A percentile compares a stretch with the other conserved stretches of the same genome.
phyloP scores from a whole-genome alignment of 2,888 invertebrate species.

The Campopleginae sp. region DNA sequence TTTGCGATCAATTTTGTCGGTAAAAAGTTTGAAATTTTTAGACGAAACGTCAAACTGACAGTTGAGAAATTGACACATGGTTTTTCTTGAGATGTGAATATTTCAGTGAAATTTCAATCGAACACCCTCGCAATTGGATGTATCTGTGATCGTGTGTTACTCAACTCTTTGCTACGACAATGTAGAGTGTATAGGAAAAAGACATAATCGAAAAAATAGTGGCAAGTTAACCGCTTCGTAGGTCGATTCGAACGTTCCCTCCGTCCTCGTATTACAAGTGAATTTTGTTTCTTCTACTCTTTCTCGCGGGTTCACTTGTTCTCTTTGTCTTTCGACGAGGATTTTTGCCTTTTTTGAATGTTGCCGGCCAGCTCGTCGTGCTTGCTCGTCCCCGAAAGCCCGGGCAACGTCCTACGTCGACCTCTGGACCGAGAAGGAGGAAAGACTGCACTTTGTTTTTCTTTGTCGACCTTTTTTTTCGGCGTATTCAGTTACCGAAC shows the following conservation, averaged over 20 bases:
- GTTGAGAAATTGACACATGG: neutral
- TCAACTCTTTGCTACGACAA: constrained; percentile 33
- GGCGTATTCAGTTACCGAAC: constrained; percentile 65
- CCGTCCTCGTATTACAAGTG: constrained; percentile 66
- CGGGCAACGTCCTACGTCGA: constrained; percentile 67
- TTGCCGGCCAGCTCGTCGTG: constrained; percentile 31
- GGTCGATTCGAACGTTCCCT: constrained; percentile 55
- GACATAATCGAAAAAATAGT: neutral
- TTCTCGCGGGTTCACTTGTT: neutral
- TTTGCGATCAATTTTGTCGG: neutral
- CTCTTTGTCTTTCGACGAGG: constrained; percentile 5
- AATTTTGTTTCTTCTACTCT: constrained; percentile 27
- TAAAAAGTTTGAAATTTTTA: neutral
- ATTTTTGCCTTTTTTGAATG: constrained; percentile 22
- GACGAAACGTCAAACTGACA: constrained; percentile 6
- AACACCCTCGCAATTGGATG: neutral
- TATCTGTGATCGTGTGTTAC: constrained; percentile 22
- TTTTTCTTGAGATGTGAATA: neutral
- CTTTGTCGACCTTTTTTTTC: constrained; percentile 42
- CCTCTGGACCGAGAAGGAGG: constrained; percentile 48
- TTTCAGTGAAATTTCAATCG: constrained; percentile 15
- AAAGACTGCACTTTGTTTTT: constrained; percentile 22
- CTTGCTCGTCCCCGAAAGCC: constrained; percentile 47
- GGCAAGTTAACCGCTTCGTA: constrained; percentile 39
- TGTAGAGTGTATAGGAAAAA: constrained; percentile 15